Base-by-base conservation (phyloP, 2,113 vertebrate species). In the Polypterus bichir region DNA sequence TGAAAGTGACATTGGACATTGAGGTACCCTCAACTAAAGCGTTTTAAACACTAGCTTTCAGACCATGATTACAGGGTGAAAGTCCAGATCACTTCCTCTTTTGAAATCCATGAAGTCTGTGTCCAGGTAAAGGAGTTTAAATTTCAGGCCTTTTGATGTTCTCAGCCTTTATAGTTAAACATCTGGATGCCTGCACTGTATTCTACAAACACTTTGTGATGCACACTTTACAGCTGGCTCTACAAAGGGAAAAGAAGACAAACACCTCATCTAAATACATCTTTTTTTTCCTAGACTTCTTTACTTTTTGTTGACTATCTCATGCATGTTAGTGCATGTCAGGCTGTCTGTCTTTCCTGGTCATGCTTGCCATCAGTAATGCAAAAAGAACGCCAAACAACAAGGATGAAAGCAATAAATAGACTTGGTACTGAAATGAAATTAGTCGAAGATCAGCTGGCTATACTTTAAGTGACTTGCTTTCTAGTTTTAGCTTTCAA, bases 31-130 rank as follows among this genome's bases (percentile, higher is more conserved):
- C 49, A 27, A 10, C 55, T 45, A 6, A 51, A 27, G 27, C 27
- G 9, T n/a, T 64, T 46, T 47, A 61, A 76, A 72, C 68, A 56
- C 57, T 56, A 63, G 71, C 8, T 64, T 59, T 62, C 66, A 49
- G 73, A 52, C 10, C 59, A 63, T 84, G 78, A 86, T 89, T 82
- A 85, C 67, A 87, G 81, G 73, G 48, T 63, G 77, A 71, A 58
- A 72, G 66, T 64, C 68, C 64, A 54, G 47, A 63, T 66, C 71
- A 3, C 69, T 75, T 75, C 70, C 54, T 68, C 76, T 88, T 66
- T 85, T 86, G 81, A 85, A 84, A 79, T 69, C 3, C 70, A 61
- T 5, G 61, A 69, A 71, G 76, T 64, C 73, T 60, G 69, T 61
- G 69, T 47, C 62, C 74, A 77, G 80, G 74, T 74, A 44, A 70